These are phyloP conservation scores for Lophius piscatorius DNA, from an alignment of 2,113 vertebrate species.

Conservation along the genomic window DNA sequence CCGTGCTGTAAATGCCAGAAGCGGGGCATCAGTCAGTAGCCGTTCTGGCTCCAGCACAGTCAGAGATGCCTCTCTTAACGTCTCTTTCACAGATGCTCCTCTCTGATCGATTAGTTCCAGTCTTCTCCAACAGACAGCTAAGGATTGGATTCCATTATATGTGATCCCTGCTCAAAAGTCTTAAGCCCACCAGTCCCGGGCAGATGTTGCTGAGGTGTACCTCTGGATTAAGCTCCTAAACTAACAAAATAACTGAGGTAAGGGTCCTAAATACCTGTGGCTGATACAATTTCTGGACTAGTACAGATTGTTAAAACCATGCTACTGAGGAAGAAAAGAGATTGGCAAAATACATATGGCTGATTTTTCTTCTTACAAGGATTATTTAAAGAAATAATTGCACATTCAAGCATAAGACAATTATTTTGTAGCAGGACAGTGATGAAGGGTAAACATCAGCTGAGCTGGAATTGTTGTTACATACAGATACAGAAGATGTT, in stretches of 20 bases:
- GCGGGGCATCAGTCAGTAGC: slow-evolving; percentile 71
- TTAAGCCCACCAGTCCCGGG: slow-evolving; percentile 49
- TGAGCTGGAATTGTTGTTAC: no score
- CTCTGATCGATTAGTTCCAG: slow-evolving; percentile 83
- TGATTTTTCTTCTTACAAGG: not conserved
- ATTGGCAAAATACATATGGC: not conserved
- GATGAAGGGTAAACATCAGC: no score
- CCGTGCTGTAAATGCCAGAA: slow-evolving; percentile 54
- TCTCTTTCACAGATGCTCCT: slow-evolving; percentile 77
- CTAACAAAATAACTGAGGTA: slow-evolving; percentile 62
- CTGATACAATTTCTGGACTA: slow-evolving; percentile 13
- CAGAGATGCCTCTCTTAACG: slow-evolving; percentile 67
- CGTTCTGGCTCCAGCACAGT: slow-evolving; percentile 72
- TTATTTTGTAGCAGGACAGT: not conserved
- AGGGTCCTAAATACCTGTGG: slow-evolving; percentile 43
- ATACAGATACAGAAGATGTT: no score
- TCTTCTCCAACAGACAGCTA: slow-evolving; percentile 72
- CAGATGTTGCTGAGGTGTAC: slow-evolving; percentile 63
- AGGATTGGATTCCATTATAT: slow-evolving; percentile 80
- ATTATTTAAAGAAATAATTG: not conserved
- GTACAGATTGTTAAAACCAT: not conserved
- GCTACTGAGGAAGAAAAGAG: slow-evolving; percentile 4
- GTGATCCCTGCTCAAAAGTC: slow-evolving; percentile 70
- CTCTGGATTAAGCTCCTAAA: slow-evolving; percentile 63
- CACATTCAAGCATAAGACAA: not conserved